Evolutionary conservation across 2,797 vertebrate genomes (phyloP).

Genomic region (Neosilurus mollespiculum): DNA sequence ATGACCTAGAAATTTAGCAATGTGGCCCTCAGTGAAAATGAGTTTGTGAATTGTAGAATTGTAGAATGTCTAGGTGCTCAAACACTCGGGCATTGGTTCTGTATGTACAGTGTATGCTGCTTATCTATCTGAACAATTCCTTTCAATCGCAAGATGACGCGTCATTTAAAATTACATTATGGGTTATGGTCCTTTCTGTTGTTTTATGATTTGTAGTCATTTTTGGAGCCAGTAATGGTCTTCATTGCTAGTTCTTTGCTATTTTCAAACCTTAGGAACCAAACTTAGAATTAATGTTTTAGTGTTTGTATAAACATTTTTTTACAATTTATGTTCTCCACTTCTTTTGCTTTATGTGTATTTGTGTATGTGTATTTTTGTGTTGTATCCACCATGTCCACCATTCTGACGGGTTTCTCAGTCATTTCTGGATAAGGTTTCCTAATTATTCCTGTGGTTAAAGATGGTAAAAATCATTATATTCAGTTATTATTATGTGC

Average conservation of each 20-base stretch:
- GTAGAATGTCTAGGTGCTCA: too few relatives aligned
- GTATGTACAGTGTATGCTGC: too few relatives aligned
- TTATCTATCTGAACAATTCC: too few relatives aligned
- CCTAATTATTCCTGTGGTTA: background rate
- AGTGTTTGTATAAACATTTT: background rate
- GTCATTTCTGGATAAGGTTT: background rate
- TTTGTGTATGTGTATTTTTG: background rate
- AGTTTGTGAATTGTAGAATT: too few relatives aligned
- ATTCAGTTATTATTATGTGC: background rate
- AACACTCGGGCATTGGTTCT: too few relatives aligned
- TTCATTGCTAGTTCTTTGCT: background rate
- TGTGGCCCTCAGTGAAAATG: too few relatives aligned
- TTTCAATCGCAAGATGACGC: too few relatives aligned
- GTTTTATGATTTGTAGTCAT: background rate
- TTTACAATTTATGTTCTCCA: background rate
- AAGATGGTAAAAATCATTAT: background rate
- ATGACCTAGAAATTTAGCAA: too few relatives aligned
- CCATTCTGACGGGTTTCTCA: background rate
- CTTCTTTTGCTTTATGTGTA: background rate
- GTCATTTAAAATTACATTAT: too few relatives aligned
- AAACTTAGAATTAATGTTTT: background rate
- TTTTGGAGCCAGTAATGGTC: background rate
- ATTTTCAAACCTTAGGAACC: background rate
- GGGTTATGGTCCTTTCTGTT: background rate
- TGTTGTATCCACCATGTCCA: background rate